Conservation (phyloP, 2,797 vertebrate species). For the Coreius guichenoti region DNA sequence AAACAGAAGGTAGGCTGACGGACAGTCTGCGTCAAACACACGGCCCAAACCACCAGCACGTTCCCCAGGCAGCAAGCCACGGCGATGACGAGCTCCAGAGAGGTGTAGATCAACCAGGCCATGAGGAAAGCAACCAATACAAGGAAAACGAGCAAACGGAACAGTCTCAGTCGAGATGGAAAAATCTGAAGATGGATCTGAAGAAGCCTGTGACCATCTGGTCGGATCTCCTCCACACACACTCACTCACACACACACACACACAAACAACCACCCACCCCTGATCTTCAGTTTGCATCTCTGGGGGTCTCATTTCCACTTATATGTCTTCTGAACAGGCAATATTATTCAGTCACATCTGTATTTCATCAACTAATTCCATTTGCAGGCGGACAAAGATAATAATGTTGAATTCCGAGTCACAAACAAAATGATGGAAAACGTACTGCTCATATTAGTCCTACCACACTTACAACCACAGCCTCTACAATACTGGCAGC, state of each 20-base stretch:
- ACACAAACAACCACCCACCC: conserved; percentile 17
- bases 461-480: background rate
- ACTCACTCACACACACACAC: background rate
- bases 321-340: conserved; percentile 26
- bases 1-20: conserved; percentile 83
- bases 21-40: conserved; percentile 72
- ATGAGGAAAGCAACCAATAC: conserved; percentile 44
- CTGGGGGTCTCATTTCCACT: conserved; percentile 32
- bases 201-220: conserved; percentile 25
- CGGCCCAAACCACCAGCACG: conserved; percentile 80
- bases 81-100: conserved; percentile 67
- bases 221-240: background rate
- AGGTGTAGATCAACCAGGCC: conserved; percentile 69
- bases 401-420: conserved; percentile 1
- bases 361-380: conserved; percentile 66
- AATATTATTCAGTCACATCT: conserved; percentile 64
- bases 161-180: conserved; percentile 14
- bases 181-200: conserved; percentile 18
- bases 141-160: background rate
- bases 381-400: conserved; percentile 18
- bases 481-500: background rate
- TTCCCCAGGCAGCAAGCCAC: conserved; percentile 81
- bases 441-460: background rate
- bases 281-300: conserved; percentile 25
- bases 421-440: conserved; percentile 1